phyloP scores from a whole-genome alignment of 2,113 vertebrate genomes.

The Cyanoramphus novaezelandiae region DNA sequence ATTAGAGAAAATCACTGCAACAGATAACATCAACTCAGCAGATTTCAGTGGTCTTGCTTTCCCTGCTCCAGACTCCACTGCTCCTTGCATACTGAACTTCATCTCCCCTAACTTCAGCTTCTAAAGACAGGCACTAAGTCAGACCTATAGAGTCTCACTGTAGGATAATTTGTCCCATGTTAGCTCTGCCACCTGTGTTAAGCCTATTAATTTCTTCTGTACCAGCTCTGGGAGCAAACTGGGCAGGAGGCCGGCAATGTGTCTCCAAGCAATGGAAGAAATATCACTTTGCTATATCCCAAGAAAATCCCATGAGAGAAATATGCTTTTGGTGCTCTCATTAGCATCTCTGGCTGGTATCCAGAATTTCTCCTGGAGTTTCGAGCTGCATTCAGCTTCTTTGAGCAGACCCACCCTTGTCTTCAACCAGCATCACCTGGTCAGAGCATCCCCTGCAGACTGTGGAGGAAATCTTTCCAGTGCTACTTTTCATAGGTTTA shows the following conservation, averaged over 20 bases:
- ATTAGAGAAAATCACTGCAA: constrained; percentile 50
- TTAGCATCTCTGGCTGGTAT: not conserved
- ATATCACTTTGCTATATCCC: not conserved
- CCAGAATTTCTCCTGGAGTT: not conserved
- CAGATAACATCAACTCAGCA: not conserved
- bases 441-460: not conserved
- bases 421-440: not conserved
- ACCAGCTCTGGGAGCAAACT: not conserved
- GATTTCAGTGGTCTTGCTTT: not conserved
- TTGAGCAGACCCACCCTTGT: not conserved
- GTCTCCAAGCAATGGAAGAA: not conserved
- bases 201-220: not conserved
- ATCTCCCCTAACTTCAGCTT: not conserved
- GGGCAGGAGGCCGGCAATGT: not conserved
- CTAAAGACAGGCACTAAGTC: not conserved
- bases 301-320: not conserved
- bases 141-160: not conserved
- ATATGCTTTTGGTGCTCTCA: not conserved
- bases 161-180: not conserved
- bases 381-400: not conserved
- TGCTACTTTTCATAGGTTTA: not conserved
- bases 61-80: not conserved
- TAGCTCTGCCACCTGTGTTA: not conserved
- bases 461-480: not conserved
- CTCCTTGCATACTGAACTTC: not conserved